Conservation (phyloP, 2,888 invertebrate genomes). For the Blera fallax region DNA sequence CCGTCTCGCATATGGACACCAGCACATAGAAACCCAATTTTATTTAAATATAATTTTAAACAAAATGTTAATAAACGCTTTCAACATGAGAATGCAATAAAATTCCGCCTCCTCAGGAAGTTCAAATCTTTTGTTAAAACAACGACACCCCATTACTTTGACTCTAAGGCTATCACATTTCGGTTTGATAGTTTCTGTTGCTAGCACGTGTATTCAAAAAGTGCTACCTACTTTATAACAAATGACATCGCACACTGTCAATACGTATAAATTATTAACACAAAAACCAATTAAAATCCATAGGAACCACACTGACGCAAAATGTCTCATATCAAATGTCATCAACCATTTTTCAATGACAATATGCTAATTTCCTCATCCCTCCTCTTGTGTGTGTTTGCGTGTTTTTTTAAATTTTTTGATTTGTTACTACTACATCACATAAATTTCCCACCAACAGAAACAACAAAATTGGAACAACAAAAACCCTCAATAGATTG, state of each 20-base stretch:
- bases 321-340: constrained; percentile 51
- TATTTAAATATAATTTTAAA: neutral
- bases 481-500: constrained; percentile 48
- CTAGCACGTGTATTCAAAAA: neutral
- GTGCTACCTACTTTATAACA: constrained; percentile 1
- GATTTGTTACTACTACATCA: constrained; percentile 43
- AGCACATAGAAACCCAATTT: no score
- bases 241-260: neutral
- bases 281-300: constrained; percentile 34
- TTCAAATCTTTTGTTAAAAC: neutral
- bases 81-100: neutral
- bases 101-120: neutral
- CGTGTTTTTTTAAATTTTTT: no score
- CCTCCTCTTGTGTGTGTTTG: neutral
- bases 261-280: constrained; percentile 10
- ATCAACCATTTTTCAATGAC: constrained; percentile 36
- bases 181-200: neutral
- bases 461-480: neutral
- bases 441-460: constrained; percentile 48
- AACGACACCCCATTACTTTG: neutral
- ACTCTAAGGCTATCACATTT: neutral
- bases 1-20: no score
- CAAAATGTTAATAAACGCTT: neutral
- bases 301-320: constrained; percentile 8
- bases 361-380: constrained; percentile 37